Base-by-base conservation (phyloP, 2,888 invertebrate species). In the Coecobrya sp. region DNA sequence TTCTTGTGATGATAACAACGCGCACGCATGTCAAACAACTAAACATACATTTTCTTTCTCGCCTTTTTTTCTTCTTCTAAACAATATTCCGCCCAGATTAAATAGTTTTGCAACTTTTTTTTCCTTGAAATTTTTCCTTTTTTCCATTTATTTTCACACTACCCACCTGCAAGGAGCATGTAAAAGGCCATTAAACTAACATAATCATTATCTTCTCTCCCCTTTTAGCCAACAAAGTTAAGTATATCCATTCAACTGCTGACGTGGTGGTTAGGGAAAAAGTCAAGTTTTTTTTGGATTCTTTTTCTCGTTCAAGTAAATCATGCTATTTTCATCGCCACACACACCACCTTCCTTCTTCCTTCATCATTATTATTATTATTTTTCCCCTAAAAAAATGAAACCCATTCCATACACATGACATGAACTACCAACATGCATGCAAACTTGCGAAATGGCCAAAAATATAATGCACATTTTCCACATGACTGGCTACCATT, bases 1-100 rank as follows among this genome's bases (percentile, higher is more conserved):
- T 10, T 55, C 19, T 55, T 55, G 55, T 55, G 55, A 55, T 55
- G 13, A 55, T 36, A 36, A 36, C 36, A 36, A 36, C 36, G 7
- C 36, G 7, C 68, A 68, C 30, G 5, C 10, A 16, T 68, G 68
- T 68, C 68, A 68, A 68, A 68, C 55, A 55, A n/a, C n/a, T 16
- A 1, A 1, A 55, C 7, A 36, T 36, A 36, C 2, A 36, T 36
- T 7, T 7, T 36, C n/a, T 36, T 36, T 36, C 3, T 36, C 36
- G 1, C 7, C 19, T 19, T 19, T 55, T n/a, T 45, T 49, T 25
- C 10, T 30, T 42, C n/a, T 22, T n/a, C 19, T 25, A 30, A 30
- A 30, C 8, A 65, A 30, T 11, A 65, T 62, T 25, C 16, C 27
- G 7, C 11, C 0, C 65, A 65, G 62, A 22, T 62, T 62, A 62